Percentiles rank a stretch among this genome's conserved stretches.
These are phyloP conservation scores for Oscheius sp. DNA, from an alignment of 2,888 invertebrate species.

Conservation along the genomic window DNA sequence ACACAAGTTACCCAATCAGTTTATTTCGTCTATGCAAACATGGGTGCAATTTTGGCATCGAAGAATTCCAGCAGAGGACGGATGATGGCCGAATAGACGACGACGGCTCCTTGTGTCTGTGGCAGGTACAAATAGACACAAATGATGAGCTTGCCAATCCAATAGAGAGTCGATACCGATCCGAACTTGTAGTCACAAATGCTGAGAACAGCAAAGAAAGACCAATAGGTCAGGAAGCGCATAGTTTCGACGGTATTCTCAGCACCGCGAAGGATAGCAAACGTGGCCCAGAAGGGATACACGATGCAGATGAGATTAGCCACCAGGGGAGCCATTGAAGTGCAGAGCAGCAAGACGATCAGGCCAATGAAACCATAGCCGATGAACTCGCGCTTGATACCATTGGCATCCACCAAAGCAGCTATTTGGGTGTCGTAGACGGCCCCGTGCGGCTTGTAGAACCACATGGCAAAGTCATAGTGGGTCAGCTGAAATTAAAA, in stretches of 20 bases:
- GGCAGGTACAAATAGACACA: conserved; percentile 14
- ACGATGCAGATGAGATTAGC: conserved; percentile 23
- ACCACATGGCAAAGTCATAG: neutral
- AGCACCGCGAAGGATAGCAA: neutral
- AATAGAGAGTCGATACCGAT: conserved; percentile 1
- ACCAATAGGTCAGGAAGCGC: conserved; percentile 18
- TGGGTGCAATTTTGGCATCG: neutral
- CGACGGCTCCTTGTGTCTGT: conserved; percentile 20
- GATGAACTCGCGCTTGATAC: neutral
- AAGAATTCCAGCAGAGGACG: neutral
- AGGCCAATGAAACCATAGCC: conserved; percentile 12
- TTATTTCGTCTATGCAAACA: neutral
- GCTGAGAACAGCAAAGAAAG: conserved; percentile 4
- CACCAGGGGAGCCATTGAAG: conserved; percentile 9
- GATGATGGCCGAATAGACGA: neutral
- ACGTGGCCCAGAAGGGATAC: conserved; percentile 3
- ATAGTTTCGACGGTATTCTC: neutral
- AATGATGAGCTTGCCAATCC: neutral
- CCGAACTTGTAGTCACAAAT: conserved; percentile 16
- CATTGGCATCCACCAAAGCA: neutral
- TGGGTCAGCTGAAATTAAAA: neutral
- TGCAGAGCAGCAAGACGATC: conserved; percentile 11
- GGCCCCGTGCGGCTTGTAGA: neutral
- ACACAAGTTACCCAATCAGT: too few species aligned
- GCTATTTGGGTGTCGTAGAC: neutral